Evolutionary conservation across 1,140 invertebrate species (phyloP).

Genomic region (Drosophila pectinifera): DNA sequence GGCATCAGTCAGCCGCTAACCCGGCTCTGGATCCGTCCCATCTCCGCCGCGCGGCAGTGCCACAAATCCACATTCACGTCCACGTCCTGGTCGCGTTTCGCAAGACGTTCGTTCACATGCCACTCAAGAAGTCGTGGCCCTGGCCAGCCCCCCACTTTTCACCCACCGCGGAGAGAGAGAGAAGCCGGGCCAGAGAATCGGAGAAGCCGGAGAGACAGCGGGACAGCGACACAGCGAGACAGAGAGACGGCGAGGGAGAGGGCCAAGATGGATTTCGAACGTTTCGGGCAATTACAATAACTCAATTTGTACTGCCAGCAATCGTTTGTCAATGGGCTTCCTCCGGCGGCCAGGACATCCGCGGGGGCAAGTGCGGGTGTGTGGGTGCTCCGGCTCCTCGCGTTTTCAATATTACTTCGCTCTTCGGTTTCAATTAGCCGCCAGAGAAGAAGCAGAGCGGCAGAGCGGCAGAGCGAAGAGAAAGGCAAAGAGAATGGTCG

Average conservation of each 20-base stretch:
- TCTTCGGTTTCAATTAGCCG: slow-evolving; percentile 60
- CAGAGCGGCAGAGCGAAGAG: slow-evolving; percentile 54
- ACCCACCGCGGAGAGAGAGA: slow-evolving; percentile 1
- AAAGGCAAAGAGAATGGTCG: slow-evolving; percentile 68
- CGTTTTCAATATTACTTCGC: slow-evolving; percentile 27
- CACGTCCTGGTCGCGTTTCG: slow-evolving; percentile 44
- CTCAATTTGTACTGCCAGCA: slow-evolving; percentile 75
- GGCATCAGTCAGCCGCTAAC: slow-evolving; percentile 79
- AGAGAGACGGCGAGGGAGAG: no score
- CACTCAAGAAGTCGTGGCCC: slow-evolving; percentile 80
- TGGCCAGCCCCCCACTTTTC: slow-evolving; percentile 42
- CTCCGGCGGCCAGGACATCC: not conserved
- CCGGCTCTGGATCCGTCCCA: slow-evolving; percentile 49
- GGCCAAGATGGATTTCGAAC: slow-evolving; percentile 80
- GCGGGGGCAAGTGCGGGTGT: not conserved
- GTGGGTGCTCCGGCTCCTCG: slow-evolving; percentile 3
- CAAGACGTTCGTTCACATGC: slow-evolving; percentile 73
- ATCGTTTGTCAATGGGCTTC: slow-evolving; percentile 66
- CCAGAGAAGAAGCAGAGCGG: no score
- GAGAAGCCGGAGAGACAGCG: slow-evolving; percentile 8
- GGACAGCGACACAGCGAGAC: no score
- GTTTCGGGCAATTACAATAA: slow-evolving; percentile 81
- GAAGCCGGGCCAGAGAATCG: slow-evolving; percentile 4
- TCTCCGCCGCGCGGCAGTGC: slow-evolving; percentile 46
- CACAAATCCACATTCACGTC: slow-evolving; percentile 18